Evolutionary conservation across 1,140 invertebrate genomes (phyloP).

Genomic region (Sycobia sp.): DNA sequence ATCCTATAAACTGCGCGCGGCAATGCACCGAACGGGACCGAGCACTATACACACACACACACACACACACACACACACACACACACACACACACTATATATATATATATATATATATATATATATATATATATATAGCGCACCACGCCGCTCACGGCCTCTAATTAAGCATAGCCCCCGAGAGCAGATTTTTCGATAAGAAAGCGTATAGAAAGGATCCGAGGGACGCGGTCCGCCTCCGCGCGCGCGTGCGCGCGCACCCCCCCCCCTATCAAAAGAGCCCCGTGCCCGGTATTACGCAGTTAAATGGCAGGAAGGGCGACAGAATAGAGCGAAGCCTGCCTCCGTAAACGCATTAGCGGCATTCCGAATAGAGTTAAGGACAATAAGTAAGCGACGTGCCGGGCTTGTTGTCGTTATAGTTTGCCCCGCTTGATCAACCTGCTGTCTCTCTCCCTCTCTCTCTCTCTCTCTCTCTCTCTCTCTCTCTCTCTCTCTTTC

Average conservation of each 20-base stretch:
- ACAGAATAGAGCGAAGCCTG: neutral
- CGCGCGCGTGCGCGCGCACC: neutral
- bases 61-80: too few species aligned
- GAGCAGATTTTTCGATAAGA: too few species aligned
- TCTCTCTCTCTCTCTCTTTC: neutral
- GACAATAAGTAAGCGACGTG: slow-evolving; percentile 18
- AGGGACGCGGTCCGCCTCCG: too few species aligned
- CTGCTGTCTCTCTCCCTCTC: neutral
- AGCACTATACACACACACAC: too few species aligned
- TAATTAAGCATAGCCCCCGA: too few species aligned
- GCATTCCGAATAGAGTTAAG: slow-evolving; percentile 25
- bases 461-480: neutral
- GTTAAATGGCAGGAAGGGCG: neutral
- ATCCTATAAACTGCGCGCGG: too few species aligned
- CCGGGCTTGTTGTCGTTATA: slow-evolving; percentile 9
- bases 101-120: too few species aligned
- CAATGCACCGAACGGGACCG: too few species aligned
- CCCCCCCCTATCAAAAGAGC: neutral
- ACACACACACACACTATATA: too few species aligned
- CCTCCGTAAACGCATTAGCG: slow-evolving; percentile 19
- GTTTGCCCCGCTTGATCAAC: neutral
- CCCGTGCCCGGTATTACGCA: neutral
- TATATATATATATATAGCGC: too few species aligned
- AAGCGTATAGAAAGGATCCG: too few species aligned
- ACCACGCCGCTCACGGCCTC: too few species aligned